Evolutionary conservation across 2,888 invertebrate genomes (phyloP).

Genomic region (Tethea ocularis): DNA sequence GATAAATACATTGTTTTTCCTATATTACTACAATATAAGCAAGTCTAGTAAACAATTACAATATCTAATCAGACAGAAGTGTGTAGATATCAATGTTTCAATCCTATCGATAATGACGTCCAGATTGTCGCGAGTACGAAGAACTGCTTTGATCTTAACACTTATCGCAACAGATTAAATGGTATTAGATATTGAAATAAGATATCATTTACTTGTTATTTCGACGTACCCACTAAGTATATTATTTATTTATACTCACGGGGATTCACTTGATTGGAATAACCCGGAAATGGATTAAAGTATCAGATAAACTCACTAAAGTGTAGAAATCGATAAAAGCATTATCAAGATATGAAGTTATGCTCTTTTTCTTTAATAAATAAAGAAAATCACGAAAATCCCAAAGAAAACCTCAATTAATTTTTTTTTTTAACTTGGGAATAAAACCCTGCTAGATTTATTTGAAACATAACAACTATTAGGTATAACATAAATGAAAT

Average conservation of each 20-base stretch:
- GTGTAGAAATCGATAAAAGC: too few relatives aligned
- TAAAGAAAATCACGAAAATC: too few relatives aligned
- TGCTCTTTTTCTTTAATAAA: too few relatives aligned
- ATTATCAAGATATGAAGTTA: too few relatives aligned
- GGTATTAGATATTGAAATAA: constrained; percentile 12
- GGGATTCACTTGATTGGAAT: background rate
- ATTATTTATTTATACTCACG: background rate
- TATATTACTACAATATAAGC: constrained; percentile 10
- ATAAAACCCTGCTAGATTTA: too few relatives aligned
- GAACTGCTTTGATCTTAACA: constrained; percentile 56
- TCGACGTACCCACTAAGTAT: background rate
- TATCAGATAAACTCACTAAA: too few relatives aligned
- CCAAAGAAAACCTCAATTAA: too few relatives aligned
- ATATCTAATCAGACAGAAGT: constrained; percentile 17
- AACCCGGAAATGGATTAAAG: background rate
- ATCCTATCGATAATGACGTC: constrained; percentile 28
- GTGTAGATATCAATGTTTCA: constrained; percentile 13
- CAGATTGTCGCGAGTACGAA: constrained; percentile 43
- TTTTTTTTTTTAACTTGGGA: too few relatives aligned
- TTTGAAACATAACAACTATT: too few relatives aligned
- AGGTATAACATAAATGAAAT: too few relatives aligned
- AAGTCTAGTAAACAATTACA: constrained; percentile 10
- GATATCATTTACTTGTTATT: background rate
- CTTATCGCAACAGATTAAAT: constrained; percentile 37
- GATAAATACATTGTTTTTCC: constrained; percentile 17